Evolutionary conservation across 1,140 invertebrate species (phyloP).

Genomic region (Belonocnema kinseyi): DNA sequence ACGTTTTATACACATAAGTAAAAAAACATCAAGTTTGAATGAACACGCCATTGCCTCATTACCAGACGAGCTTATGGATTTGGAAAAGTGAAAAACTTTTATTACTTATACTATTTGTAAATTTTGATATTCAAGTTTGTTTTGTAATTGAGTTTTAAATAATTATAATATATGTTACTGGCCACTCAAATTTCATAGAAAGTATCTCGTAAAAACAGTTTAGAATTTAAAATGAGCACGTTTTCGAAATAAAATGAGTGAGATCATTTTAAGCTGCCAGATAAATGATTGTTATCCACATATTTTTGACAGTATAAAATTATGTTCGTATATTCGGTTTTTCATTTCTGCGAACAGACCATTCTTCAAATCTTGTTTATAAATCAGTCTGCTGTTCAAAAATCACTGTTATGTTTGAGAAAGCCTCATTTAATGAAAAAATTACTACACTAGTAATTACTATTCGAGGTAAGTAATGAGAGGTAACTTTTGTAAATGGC

Average conservation of each 20-base stretch:
- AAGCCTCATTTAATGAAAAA: neutral
- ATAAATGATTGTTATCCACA: neutral
- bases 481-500: constrained; percentile 18
- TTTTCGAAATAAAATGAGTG: neutral
- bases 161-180: neutral
- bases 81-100: neutral
- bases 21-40: constrained; percentile 16
- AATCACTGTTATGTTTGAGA: neutral
- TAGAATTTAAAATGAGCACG: constrained; percentile 2
- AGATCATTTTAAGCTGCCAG: neutral
- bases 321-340: constrained; percentile 7
- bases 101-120: neutral
- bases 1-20: constrained; percentile 9
- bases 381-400: constrained; percentile 28
- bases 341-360: neutral
- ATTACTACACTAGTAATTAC: no score
- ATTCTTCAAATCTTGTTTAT: constrained; percentile 1
- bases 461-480: neutral
- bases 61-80: neutral
- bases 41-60: neutral
- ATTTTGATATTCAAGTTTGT: neutral
- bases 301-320: neutral
- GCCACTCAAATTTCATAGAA: neutral
- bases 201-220: neutral
- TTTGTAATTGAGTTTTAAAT: neutral